These are phyloP conservation scores for Aramus guarauna DNA, from an alignment of 2,113 vertebrate genomes.

Conservation along the genomic window DNA sequence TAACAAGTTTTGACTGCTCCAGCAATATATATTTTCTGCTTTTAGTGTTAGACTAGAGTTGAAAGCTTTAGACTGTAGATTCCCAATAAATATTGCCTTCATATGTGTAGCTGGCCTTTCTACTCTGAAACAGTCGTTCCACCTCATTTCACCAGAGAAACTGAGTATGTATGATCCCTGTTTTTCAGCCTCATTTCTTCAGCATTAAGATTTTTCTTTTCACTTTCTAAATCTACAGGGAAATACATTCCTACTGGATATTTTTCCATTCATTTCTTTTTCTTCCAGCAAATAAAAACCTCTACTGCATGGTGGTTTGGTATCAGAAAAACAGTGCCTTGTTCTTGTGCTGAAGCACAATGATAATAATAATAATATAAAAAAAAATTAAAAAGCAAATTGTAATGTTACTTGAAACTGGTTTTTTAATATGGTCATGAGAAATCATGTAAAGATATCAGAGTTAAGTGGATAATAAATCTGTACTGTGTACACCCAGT, in stretches of 20 bases:
- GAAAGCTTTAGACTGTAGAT: not conserved
- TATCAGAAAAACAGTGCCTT: not conserved
- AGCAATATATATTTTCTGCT: not conserved
- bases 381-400: not conserved
- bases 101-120: not conserved
- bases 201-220: not conserved
- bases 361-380: not conserved
- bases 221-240: not conserved
- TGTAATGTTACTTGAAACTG: constrained; percentile 39
- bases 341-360: not conserved
- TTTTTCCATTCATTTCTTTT: not conserved
- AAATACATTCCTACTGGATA: not conserved
- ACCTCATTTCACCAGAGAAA: constrained; percentile 1
- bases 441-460: constrained; percentile 20
- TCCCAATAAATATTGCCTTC: not conserved
- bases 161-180: not conserved
- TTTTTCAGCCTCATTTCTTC: constrained; percentile 40
- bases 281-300: not conserved
- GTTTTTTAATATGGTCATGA: not conserved
- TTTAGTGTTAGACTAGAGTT: not conserved
- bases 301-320: not conserved
- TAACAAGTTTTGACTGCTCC: not conserved
- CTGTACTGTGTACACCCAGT: not conserved
- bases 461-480: not conserved
- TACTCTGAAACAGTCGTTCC: constrained; percentile 9